Conservation (phyloP, 2,797 vertebrate genomes). For the Sebastes steindachneri region DNA sequence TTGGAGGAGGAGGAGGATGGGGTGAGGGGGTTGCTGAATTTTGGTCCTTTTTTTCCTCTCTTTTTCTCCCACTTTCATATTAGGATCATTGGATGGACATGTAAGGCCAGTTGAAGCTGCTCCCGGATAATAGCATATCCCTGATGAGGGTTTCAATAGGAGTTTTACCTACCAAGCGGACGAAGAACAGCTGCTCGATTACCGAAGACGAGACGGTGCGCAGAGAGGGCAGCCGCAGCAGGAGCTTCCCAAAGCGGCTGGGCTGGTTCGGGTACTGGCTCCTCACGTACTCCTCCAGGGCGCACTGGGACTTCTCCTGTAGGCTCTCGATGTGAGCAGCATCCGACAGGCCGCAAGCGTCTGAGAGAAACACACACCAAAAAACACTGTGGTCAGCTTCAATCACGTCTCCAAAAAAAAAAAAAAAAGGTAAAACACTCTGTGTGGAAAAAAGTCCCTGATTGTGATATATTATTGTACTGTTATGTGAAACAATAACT, state of each 20-base stretch:
- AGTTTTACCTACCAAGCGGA: conserved; percentile 99
- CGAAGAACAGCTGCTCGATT: conserved; percentile 99
- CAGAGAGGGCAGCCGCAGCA: conserved; percentile 94
- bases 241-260: conserved; percentile 97
- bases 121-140: conserved; percentile 99
- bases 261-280: conserved; percentile 99
- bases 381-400: conserved; percentile 51
- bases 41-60: conserved; percentile 82
- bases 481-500: conserved; percentile 5
- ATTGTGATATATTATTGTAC: neutral
- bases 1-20: conserved; percentile 75
- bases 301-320: conserved; percentile 98
- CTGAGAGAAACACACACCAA: conserved; percentile 75
- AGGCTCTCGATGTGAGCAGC: conserved; percentile 98
- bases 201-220: conserved; percentile 97
- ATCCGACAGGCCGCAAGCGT: conserved; percentile 98
- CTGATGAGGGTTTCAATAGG: conserved; percentile 99
- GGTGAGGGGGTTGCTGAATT: conserved; percentile 77
- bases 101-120: conserved; percentile 99
- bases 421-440: neutral
- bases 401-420: neutral
- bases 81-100: conserved; percentile 99
- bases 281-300: conserved; percentile 96
- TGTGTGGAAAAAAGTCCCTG: conserved; percentile 7
- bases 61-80: conserved; percentile 83